Evolutionary conservation across 2,888 invertebrate species (phyloP).

Genomic region (Cyaniris semiargus): DNA sequence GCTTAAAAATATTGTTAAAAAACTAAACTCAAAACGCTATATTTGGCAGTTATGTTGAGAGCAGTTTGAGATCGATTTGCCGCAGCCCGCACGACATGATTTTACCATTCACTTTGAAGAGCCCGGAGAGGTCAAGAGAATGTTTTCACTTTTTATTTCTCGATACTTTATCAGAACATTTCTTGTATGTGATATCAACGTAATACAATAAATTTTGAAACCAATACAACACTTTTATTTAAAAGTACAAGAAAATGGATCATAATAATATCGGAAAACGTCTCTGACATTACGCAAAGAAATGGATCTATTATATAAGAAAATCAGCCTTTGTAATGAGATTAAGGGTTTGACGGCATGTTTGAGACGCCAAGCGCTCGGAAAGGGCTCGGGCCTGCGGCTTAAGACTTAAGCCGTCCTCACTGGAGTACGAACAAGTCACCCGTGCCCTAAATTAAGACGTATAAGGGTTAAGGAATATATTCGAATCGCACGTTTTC

Average conservation of each 20-base stretch:
- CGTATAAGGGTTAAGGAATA: conserved; percentile 3
- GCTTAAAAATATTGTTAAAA: too few relatives aligned
- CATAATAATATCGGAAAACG: not conserved
- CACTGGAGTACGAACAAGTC: conserved; percentile 16
- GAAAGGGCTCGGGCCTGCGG: conserved; percentile 8
- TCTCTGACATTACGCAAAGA: not conserved
- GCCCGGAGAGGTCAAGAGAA: conserved; percentile 6
- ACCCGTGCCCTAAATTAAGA: conserved; percentile 21
- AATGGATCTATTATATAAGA: not conserved
- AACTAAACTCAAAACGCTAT: not conserved
- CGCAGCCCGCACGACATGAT: not conserved
- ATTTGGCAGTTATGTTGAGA: not conserved
- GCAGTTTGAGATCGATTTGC: not conserved
- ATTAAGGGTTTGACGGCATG: conserved; percentile 17
- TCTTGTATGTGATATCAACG: not conserved
- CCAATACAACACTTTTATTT: not conserved
- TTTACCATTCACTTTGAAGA: conserved; percentile 9
- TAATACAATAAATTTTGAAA: not conserved
- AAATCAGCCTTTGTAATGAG: not conserved
- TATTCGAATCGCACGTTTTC: not conserved
- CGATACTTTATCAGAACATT: not conserved
- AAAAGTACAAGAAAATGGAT: not conserved
- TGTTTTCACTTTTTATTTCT: conserved; percentile 12
- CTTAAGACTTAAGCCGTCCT: conserved; percentile 5
- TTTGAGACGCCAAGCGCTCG: conserved; percentile 6